phyloP scores from a whole-genome alignment of 37 sponge, comb jelly and placozoan species.

The Chondrilla cf. caribensis region DNA sequence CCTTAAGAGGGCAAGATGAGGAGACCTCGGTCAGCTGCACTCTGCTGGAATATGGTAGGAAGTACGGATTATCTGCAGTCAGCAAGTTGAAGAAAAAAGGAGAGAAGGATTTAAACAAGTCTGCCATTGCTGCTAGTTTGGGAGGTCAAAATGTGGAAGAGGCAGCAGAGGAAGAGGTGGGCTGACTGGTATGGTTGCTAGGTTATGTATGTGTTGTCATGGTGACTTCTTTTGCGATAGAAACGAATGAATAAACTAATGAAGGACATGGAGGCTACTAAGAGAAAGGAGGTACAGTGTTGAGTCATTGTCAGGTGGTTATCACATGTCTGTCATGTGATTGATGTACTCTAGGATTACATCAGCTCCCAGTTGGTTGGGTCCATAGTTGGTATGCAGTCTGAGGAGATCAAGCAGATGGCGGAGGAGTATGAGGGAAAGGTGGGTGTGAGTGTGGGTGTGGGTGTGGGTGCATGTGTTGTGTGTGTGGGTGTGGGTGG shows the following conservation, averaged over 20 bases:
- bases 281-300: slow-evolving; percentile 6
- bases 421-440: slow-evolving; percentile 83
- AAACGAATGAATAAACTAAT: slow-evolving; percentile 71
- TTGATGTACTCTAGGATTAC: not conserved
- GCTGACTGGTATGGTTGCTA: not conserved
- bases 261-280: slow-evolving; percentile 69
- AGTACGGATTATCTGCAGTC: not conserved
- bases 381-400: slow-evolving; percentile 87
- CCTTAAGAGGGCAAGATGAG: slow-evolving; percentile 33
- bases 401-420: slow-evolving; percentile 80
- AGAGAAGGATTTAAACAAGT: slow-evolving; percentile 59
- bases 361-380: slow-evolving; percentile 53
- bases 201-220: not conserved
- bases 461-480: no score
- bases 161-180: slow-evolving; percentile 52
- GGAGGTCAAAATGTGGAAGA: slow-evolving; percentile 34
- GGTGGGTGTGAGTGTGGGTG: slow-evolving; percentile 19
- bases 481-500: no score
- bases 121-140: slow-evolving; percentile 56
- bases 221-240: slow-evolving; percentile 31
- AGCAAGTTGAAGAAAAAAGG: slow-evolving; percentile 15
- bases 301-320: not conserved
- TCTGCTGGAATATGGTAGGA: slow-evolving; percentile 89
- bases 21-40: slow-evolving; percentile 78
- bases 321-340: not conserved